Base-by-base conservation (phyloP, 2,888 invertebrate species). In the Heteropelma amictum region DNA sequence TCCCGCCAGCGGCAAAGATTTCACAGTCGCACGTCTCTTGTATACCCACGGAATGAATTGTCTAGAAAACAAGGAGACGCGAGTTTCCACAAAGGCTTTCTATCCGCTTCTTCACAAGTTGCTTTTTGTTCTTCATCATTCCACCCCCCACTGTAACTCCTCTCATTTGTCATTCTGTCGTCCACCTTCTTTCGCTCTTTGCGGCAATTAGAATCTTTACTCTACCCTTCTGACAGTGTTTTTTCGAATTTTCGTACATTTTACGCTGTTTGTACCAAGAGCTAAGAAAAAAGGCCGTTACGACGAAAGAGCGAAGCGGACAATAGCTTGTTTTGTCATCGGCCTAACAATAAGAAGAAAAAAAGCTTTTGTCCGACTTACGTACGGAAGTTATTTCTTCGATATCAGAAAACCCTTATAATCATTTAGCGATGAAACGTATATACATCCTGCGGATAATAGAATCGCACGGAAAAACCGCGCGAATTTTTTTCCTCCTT, bases 141-240 rank as follows among this genome's bases (percentile, higher is more conserved):
- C 58, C 14, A 8, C 26, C 26, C 10, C 19, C 3, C 49, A 14
- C 10, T 26, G 33, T 33, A 23, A 64, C 58, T 38, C 58, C 12
- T 73, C 69, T 73, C 73, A 69, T 73, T 73, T 58, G 58, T 73
- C 73, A 73, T 64, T 58, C 58, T 51, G 63, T 38, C 63, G 51
- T 69, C 64, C 51, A 35, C 12, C 38, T 49, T 28, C 64, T 40
- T 4, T 61, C 38, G 26, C 38, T 45, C 64, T 58, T 58, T 47
- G 53, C 35, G 19, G 63, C 61, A 73, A 73, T 68, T 73, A 68
- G 56, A 73, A 68, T 63, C 56, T 60, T 49, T 40, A 19, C 68
- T 68, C n/a, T 21, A 21, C 38, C 45, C 28, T 54, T 21, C 45
- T 68, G 23, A 26, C n/a, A 10, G 33, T 35, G 30, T 72, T 14